A percentile compares a stretch with the other conserved stretches of the same genome.
These are phyloP conservation scores for Rattus rattus DNA, from an alignment of 2,113 vertebrate species.

Conservation along the genomic window DNA sequence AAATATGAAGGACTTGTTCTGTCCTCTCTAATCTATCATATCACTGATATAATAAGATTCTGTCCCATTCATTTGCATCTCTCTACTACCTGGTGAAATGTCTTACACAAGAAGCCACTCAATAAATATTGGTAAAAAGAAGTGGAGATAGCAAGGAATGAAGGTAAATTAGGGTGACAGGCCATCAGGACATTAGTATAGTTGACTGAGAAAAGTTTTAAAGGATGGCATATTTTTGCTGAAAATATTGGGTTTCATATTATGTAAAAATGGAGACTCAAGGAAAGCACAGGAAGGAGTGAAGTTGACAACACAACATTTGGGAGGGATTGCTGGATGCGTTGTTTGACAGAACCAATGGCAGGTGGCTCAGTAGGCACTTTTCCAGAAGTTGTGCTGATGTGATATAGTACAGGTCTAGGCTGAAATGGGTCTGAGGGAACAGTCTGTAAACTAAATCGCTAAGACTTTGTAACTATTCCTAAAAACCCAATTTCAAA, in stretches of 20 bases:
- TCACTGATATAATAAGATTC: not conserved
- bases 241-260: not conserved
- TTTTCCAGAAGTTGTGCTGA: not conserved
- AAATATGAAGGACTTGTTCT: not conserved
- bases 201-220: not conserved
- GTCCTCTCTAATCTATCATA: not conserved
- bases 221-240: not conserved
- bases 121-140: not conserved
- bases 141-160: not conserved
- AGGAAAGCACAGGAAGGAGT: not conserved
- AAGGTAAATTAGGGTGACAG: not conserved
- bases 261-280: not conserved
- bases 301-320: not conserved
- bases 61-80: constrained; percentile 23
- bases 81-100: not conserved
- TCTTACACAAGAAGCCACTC: not conserved
- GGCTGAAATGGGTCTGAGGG: not conserved
- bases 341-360: not conserved
- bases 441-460: not conserved
- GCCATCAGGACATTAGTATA: not conserved
- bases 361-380: not conserved
- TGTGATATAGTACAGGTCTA: not conserved
- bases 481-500: not conserved
- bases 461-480: not conserved
- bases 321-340: not conserved